Base-by-base conservation (phyloP, 1,140 invertebrate species). In the Panagrolaimus sp. region DNA sequence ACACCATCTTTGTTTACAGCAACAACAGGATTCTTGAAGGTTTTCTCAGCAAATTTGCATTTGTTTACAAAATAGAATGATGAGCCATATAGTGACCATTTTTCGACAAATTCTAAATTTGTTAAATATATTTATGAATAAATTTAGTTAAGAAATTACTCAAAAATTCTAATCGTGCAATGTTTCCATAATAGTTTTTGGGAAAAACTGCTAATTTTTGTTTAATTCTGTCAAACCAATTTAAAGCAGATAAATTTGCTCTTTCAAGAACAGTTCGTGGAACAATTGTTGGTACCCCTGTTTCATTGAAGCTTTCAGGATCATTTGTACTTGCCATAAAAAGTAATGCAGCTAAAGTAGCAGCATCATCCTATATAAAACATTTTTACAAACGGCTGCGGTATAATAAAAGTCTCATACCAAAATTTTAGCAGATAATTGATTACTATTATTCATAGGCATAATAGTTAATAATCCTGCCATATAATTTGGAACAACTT, bases 31-130 rank as follows among this genome's bases (percentile, higher is more conserved):
- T 27, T 27, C 23, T 72, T 44, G 23, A 38, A 70, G 20, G 7
- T 20, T 42, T 47, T 69, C n/a, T 31, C 72, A 3, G 16, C 23
- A 48, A 31, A 61, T 74, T 66, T 45, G 51, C 51, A 63, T 45
- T 44, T 69, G 72, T 45, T 46, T 14, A 72, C 71, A 38, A 74
- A 72, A 27, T 97, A 98, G 88, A 98, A 98, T 81, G 92, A 94
- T 61, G 93, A 95, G 65, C 95, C 95, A 86, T 98, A 98, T 44
- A 98, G 86, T 46, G 91, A 89, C 94, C 94, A 98, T 76, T 90
- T 90, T 73, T 38, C 31, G 7, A 38, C 7, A 38, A 38, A 38
- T 38, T 38, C 31, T 38, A 38, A 38, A 38, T 38, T 31, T 27
- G 27, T 70, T 46, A 57, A 48, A 44, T 47, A n/a, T n/a, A n/a